Conservation (phyloP, 2,797 vertebrate genomes). For the Heterohyrax brucei region DNA sequence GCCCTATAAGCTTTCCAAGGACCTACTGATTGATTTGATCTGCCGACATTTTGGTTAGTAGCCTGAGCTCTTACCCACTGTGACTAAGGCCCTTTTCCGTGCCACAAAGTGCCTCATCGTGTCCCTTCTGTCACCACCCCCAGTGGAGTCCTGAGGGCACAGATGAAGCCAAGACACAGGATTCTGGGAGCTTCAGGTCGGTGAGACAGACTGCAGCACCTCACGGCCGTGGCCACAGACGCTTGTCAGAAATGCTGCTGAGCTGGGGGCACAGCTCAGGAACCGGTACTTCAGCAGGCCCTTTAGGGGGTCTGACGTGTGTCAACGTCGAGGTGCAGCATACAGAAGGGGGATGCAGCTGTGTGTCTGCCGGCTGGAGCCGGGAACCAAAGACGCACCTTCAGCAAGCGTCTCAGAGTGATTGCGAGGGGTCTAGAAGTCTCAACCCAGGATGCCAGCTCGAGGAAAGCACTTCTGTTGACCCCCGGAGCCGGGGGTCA, state of each 20-base stretch:
- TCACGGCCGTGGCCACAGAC: neutral
- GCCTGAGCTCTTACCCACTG: no score
- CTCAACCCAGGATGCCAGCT: no score
- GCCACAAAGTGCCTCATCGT: fast-evolving
- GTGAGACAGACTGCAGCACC: neutral
- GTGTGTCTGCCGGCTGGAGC: neutral
- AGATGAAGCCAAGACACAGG: neutral
- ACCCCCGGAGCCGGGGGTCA: no score
- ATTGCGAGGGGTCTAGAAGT: no score
- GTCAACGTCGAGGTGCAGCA: fast-evolving
- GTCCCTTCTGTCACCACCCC: neutral
- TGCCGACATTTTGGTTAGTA: no score
- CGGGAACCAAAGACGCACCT: neutral
- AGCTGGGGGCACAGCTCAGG: neutral
- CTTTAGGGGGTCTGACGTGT: fast-evolving
- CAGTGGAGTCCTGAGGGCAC: neutral
- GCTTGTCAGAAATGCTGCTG: neutral
- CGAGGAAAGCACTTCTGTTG: no score
- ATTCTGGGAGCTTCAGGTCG: neutral
- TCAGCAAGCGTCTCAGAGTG: no score
- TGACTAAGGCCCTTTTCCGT: no score
- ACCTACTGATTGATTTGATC: no score
- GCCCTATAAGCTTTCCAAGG: no score
- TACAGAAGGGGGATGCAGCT: fast-evolving
- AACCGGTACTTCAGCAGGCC: neutral